Evolutionary conservation across 2,797 vertebrate species (phyloP).

Genomic region (Cryptoprocta ferox): DNA sequence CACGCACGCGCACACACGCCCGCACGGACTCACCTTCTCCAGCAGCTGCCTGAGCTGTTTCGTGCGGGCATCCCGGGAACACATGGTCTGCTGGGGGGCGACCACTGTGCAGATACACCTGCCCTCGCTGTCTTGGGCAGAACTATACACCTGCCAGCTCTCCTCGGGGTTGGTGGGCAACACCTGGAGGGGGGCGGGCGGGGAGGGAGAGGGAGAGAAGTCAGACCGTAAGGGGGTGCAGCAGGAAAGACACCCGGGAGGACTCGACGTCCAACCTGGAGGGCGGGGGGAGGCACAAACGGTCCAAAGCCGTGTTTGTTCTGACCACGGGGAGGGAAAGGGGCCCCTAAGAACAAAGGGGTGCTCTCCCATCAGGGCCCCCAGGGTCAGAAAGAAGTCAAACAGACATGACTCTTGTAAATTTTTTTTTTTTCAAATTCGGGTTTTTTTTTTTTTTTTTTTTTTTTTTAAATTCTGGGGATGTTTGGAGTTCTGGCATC

Average conservation of each 20-base stretch:
- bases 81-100: slow-evolving; percentile 99
- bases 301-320: not conserved
- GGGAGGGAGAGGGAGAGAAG: not conserved
- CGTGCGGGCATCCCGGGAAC: slow-evolving; percentile 97
- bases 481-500: not conserved
- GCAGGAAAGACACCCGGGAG: accelerated
- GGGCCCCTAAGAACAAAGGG: not conserved
- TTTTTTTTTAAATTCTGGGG: not conserved
- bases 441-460: not conserved
- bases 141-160: slow-evolving; percentile 99
- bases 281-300: accelerated
- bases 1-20: not conserved
- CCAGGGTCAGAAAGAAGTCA: not conserved
- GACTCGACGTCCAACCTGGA: accelerated
- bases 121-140: slow-evolving; percentile 98
- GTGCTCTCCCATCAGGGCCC: accelerated
- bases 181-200: slow-evolving; percentile 87
- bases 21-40: slow-evolving; percentile 93
- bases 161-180: slow-evolving; percentile 98
- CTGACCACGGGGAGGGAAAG: no score
- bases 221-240: not conserved
- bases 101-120: slow-evolving; percentile 99
- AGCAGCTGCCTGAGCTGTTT: slow-evolving; percentile 99
- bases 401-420: accelerated
- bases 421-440: not conserved